phyloP scores from a whole-genome alignment of 30 jellyfish, hydroid and myxozoan species.

The Aurelia aurita region DNA sequence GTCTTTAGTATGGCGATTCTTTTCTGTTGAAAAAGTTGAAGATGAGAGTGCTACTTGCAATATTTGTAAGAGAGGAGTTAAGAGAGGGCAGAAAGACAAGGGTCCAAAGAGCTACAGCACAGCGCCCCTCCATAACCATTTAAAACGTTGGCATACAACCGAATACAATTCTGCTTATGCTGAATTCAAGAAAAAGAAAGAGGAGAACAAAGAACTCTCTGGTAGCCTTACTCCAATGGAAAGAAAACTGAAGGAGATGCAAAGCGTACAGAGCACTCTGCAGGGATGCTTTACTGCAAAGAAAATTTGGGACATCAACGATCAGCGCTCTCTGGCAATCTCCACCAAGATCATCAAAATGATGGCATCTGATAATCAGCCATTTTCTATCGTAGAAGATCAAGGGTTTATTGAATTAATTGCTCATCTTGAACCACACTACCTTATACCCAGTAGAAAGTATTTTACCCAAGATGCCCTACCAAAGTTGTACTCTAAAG shows the following conservation, averaged over 20 bases:
- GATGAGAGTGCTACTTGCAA: conserved; percentile 60
- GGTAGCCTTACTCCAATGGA: conserved; percentile 39
- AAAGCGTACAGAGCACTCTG: conserved; percentile 35
- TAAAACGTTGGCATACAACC: conserved; percentile 54
- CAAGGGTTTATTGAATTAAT: conserved; percentile 59
- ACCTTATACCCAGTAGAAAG: conserved; percentile 60
- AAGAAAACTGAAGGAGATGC: conserved; percentile 53
- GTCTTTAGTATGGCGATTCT: conserved; percentile 59
- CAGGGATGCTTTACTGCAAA: conserved; percentile 26
- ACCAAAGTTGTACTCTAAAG: conserved; percentile 43
- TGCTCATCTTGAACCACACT: conserved; percentile 63
- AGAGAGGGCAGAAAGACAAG: conserved; percentile 68
- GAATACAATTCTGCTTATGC: conserved; percentile 48
- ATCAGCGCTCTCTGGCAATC: conserved; percentile 28
- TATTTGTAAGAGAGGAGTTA: conserved; percentile 41
- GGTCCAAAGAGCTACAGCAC: conserved; percentile 78
- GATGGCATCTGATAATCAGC: conserved; percentile 77
- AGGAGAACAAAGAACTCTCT: conserved; percentile 1
- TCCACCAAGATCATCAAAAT: conserved; percentile 42
- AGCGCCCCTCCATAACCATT: conserved; percentile 69
- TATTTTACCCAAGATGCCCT: conserved; percentile 46
- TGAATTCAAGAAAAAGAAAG: conserved; percentile 24
- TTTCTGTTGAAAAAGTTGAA: conserved; percentile 61
- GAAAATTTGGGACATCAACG: conserved; percentile 57
- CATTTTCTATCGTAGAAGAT: conserved; percentile 60